These are phyloP conservation scores for Cheirogaleus medius DNA, from an alignment of 2,113 vertebrate genomes.

Conservation along the genomic window DNA sequence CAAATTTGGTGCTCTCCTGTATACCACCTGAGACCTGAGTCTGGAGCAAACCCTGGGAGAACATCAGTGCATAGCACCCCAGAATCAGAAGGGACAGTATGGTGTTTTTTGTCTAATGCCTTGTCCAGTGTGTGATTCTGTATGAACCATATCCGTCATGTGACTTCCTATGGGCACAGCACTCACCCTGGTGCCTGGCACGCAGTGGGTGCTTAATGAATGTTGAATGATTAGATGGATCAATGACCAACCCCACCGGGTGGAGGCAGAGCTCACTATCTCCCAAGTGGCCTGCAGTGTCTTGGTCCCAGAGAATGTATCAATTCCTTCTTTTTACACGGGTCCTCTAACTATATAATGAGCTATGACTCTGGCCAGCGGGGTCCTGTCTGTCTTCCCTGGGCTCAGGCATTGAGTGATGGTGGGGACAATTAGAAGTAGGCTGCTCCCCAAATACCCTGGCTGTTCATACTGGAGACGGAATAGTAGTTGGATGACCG, in stretches of 20 bases:
- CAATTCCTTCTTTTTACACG: background rate
- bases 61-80: background rate
- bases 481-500: background rate
- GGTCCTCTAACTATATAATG: background rate
- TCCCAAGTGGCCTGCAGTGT: background rate
- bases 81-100: background rate
- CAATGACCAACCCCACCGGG: background rate
- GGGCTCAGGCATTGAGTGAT: background rate
- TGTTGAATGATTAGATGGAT: background rate
- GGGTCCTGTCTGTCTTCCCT: background rate
- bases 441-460: background rate
- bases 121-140: background rate
- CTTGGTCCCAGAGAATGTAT: background rate
- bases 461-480: background rate
- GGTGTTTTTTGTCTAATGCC: background rate
- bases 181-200: background rate
- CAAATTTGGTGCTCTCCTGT: background rate
- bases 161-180: background rate
- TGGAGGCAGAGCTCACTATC: background rate
- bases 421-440: background rate
- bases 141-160: background rate
- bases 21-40: background rate
- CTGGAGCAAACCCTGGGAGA: background rate
- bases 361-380: background rate
- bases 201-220: background rate